These are phyloP conservation scores for Palythoa caribaeorum DNA, from an alignment of 92 coral and sea anemone species.

Conservation along the genomic window DNA sequence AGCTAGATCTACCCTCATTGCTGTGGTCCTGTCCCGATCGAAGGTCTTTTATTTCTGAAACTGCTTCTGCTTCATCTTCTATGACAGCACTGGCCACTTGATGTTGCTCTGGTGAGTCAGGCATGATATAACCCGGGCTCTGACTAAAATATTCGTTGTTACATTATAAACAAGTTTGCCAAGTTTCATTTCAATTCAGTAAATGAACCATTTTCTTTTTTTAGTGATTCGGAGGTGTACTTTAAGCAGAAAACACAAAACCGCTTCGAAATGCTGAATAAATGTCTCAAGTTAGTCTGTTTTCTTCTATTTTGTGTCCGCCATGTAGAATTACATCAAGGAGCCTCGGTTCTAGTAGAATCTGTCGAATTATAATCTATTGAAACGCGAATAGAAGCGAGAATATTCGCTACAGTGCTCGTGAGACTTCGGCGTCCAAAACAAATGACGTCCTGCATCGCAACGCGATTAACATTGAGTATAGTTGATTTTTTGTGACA, in stretches of 20 bases:
- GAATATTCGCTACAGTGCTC: not conserved
- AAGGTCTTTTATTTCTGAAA: conserved; percentile 35
- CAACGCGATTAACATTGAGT: not conserved
- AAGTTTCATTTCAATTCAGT: conserved; percentile 19
- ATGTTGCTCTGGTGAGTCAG: not conserved
- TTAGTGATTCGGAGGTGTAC: not conserved
- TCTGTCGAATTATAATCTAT: not conserved
- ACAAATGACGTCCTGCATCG: conserved; percentile 19
- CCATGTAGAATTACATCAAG: not conserved
- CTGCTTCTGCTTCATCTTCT: conserved; percentile 39
- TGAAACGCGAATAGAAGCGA: not conserved
- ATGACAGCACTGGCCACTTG: not conserved
- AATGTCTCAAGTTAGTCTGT: conserved; percentile 4
- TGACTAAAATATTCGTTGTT: conserved; percentile 10
- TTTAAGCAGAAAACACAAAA: conserved; percentile 3
- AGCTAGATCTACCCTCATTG: conserved; percentile 43
- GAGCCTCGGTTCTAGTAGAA: conserved; percentile 19
- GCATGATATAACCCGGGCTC: conserved; percentile 23
- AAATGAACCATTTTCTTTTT: not conserved
- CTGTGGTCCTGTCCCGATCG: conserved; percentile 53
- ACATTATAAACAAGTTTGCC: not conserved
- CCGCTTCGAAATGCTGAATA: conserved; percentile 23
- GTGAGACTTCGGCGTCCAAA: conserved; percentile 18
- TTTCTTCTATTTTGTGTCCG: not conserved
- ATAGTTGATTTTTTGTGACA: not conserved